Base-by-base conservation (phyloP, 2,888 invertebrate genomes). In the Caprella mutica region DNA sequence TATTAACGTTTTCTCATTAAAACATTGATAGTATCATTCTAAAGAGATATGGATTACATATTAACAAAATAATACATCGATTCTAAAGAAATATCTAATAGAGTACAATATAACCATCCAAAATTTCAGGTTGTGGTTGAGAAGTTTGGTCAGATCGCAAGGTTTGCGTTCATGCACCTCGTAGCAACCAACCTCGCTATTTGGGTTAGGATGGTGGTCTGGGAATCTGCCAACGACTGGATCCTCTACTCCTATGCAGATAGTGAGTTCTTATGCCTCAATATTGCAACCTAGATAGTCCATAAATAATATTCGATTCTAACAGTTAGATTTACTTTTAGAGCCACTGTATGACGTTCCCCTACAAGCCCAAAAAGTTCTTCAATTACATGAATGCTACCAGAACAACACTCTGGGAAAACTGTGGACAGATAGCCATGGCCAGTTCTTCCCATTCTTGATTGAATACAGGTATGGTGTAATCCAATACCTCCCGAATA, bases 401-500 rank as follows among this genome's bases (percentile, higher is more conserved):
- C 76, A 77, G 61, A 76, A 77, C 26, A 77, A 77, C 59, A 74
- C 77, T 0, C 69, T 78, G 29, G 78, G 78, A 2, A 75, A 76
- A 59, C 70, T 78, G 38, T 77, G 78, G 78, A 75, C 76, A 0
- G 74, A 76, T 5, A 77, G 77, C 21, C 76, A 76, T 72, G 77
- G 77, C 2, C 77, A 77, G 65, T 71, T 78, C 1, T 76, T 77
- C 67, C 78, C 78, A 1, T 78, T 78, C 67, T 76, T 77, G 50
- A 75, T 77, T 2, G 77, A 77, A 66, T 77, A 77, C 69, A 76
- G 77, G 77, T 76, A 68, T n/a, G 4, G n/a, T n/a, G n/a, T n/a
- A n/a, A n/a, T n/a, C 35, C 35, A 33, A 12, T 9, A n/a, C n/a
- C n/a, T n/a, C n/a, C n/a, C n/a, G n/a, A 33, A 33, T 12, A 33